Evolutionary conservation across 2,797 vertebrate genomes (phyloP), one percentile per base, ranked within the genome.

Genomic region (Gymnopithys bicolor): DNA sequence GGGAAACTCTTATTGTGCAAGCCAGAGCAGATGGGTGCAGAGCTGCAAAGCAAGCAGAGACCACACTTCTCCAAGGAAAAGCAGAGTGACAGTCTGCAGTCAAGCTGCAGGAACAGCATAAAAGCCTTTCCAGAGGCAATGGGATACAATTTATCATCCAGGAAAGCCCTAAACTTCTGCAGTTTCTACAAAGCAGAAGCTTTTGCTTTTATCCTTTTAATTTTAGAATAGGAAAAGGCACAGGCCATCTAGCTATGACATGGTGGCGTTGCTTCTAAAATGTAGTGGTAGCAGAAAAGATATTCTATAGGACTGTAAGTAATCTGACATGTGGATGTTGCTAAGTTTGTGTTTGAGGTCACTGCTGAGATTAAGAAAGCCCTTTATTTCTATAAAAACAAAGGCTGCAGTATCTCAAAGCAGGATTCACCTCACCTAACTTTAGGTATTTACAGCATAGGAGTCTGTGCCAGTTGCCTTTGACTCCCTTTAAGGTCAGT

Each of bases 71-170:
- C 35, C 2, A 4, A 63, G 58, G 73, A 60, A 69, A 74, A 85
- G 3, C 39, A 52, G 71, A 60, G 68, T 87, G 82, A n/a, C 71
- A 92, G 22, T 51, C 62, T 17, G 18, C 39, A 78, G 22, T 18
- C 63, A 51, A 62, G 74, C 55, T 87, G 55, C 89, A 87, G 78
- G 78, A 39, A 67, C 67, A 89, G 78, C 77, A 94, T 37, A 89
- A 94, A 73, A 84, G 21, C n/a, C 60, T 87, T 94, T 92, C 82
- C 60, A 70, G 67, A 32, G 87, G 56, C 19, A 0, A 46, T 1
- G 2, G 2, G 4, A 46, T 79, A 37, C 27, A 37, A 52, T 49
- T 43, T 80, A 33, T 87, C 70, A 49, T 56, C 46, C 55, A 37
- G 21, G 46, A 23, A 37, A 11, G 13, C 14, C 13, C 56, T 70